Conservation (phyloP, 2,888 invertebrate genomes). For the Nemoura dubitans region DNA sequence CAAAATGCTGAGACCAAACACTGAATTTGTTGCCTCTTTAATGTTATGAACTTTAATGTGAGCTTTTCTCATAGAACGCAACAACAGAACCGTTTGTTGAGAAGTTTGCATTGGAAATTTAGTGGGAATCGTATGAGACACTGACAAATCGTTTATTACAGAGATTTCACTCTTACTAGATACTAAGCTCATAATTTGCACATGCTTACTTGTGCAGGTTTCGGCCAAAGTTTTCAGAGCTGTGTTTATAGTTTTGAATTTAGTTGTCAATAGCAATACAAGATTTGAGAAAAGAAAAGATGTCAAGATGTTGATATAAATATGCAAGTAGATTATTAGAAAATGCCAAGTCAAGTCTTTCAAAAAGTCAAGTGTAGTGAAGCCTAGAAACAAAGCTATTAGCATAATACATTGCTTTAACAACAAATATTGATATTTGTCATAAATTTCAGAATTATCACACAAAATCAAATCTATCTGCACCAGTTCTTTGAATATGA, state of each 20-base stretch:
- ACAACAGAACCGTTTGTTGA: background rate
- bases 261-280: background rate
- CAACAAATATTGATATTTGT: too few relatives aligned
- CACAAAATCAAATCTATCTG: background rate
- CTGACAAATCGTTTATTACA: background rate
- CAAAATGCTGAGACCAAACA: background rate
- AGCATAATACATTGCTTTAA: too few relatives aligned
- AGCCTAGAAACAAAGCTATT: too few relatives aligned
- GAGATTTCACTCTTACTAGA: background rate
- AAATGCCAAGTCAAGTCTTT: background rate
- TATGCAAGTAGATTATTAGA: background rate
- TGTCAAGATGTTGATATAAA: background rate
- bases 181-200: background rate
- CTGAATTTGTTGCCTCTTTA: background rate
- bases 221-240: background rate
- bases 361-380: background rate
- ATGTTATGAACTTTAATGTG: background rate
- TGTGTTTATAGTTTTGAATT: background rate
- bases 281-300: background rate
- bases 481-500: background rate
- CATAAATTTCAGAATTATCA: too few relatives aligned
- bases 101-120: background rate
- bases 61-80: background rate
- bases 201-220: too few relatives aligned
- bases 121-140: background rate